Evolutionary conservation across 2,888 invertebrate genomes (phyloP), one percentile per base, ranked within the genome.

Genomic region (Agrotis ipsilon): DNA sequence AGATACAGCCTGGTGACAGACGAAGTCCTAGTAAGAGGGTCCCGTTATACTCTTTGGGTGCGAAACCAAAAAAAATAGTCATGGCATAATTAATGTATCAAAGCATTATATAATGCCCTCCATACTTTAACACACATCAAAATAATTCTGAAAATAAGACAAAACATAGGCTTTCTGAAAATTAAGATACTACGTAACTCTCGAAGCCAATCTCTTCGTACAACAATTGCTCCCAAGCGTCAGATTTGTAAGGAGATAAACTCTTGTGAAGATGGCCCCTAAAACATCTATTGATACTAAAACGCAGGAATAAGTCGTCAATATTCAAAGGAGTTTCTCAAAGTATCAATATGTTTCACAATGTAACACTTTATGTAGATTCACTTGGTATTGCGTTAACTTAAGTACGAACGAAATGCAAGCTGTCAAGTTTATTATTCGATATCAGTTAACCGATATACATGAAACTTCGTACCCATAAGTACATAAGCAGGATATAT

Each of bases 251-350:
- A 6, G 21, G 45, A 49, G 21, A 51, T 18, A 51, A 45, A 18
- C 32, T 58, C 1, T 11, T 18, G 13, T 14, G 13, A 13, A 59
- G 58, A 66, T 74, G 27, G 66, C 4, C 52, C 21, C 52, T 72
- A 74, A 66, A 72, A 59, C 21, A 52, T 74, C 58, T 74, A 72
- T 66, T 21, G 72, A 43, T 54, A 75, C 46, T 72, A 72, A 72
- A 72, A 54, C 27, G 19, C 27, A 21, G 43, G 66, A 48, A 27
- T 65, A 43, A 48, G 66, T 52, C n/a, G 24, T 46, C 58, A 66
- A 66, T 75, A 72, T 72, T 58, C 75, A 66, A 58, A 66, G 27
- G 21, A 74, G 66, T 27, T 58, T 74, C 52, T 4, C 16, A 48
- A 74, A 65, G 39, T 52, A 73, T 54, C 48, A 27, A 55, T 51